These are phyloP conservation scores for Mystacornis crossleyi DNA, from an alignment of 2,113 vertebrate species.

Conservation along the genomic window DNA sequence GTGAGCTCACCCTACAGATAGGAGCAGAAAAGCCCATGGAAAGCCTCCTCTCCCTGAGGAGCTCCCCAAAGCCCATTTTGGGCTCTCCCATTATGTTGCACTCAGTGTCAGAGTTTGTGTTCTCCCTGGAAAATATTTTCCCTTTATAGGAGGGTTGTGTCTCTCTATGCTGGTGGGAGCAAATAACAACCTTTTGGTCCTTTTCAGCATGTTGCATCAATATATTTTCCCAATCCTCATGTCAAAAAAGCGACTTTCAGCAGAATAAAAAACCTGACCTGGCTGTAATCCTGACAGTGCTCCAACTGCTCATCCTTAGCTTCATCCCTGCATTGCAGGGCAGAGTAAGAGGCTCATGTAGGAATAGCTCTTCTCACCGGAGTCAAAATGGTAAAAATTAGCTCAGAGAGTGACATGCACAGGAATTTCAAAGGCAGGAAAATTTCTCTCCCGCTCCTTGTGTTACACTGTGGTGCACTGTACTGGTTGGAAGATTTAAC, in stretches of 20 bases:
- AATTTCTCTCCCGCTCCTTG: background rate
- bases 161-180: background rate
- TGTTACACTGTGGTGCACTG: background rate
- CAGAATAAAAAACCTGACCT: background rate
- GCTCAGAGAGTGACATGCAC: background rate
- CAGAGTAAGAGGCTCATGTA: background rate
- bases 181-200: background rate
- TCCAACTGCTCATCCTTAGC: background rate
- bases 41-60: background rate
- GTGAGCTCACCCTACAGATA: background rate
- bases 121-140: background rate
- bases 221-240: background rate
- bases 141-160: background rate
- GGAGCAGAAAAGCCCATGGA: background rate
- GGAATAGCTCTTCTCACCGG: background rate
- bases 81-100: background rate
- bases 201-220: background rate
- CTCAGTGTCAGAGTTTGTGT: background rate
- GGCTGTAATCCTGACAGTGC: background rate
- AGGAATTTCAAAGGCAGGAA: background rate
- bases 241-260: background rate
- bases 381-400: background rate
- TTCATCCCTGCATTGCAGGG: background rate
- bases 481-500: background rate
- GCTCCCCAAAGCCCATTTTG: background rate